Conservation (phyloP, 2,113 vertebrate species). For the Globicephala melas region DNA sequence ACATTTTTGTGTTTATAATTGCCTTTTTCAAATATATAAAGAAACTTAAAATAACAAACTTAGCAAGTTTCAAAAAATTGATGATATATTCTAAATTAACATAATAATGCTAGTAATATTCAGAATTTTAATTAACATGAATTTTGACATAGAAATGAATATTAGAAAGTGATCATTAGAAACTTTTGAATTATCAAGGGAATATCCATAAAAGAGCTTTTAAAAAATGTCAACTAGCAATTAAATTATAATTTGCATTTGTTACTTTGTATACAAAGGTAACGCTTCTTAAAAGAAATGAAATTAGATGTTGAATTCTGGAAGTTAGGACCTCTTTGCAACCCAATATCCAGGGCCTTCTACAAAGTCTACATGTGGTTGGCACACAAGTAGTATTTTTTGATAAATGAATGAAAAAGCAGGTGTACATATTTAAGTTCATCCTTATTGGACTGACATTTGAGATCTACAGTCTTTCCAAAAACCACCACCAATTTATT, state of each 20-base stretch:
- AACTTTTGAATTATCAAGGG: neutral
- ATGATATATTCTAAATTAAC: neutral
- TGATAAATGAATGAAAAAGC: neutral
- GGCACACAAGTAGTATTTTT: neutral
- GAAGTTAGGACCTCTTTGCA: neutral
- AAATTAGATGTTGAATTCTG: neutral
- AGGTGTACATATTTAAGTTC: neutral
- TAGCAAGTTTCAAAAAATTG: neutral
- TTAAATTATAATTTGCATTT: neutral
- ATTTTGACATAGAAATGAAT: neutral
- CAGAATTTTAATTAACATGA: neutral
- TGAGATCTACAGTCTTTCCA: neutral
- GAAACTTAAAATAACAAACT: neutral
- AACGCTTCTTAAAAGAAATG: neutral
- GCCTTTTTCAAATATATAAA: neutral
- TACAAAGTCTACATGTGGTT: neutral
- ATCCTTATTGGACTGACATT: too few relatives aligned
- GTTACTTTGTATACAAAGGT: neutral
- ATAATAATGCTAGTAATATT: neutral
- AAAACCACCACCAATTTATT: neutral
- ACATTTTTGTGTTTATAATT: neutral
- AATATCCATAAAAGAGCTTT: neutral
- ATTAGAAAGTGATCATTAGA: neutral
- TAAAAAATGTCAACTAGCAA: neutral
- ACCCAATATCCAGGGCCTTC: neutral